These are phyloP conservation scores for Leptinotarsa haldemani DNA, from an alignment of 2,888 invertebrate genomes.

Conservation along the genomic window DNA sequence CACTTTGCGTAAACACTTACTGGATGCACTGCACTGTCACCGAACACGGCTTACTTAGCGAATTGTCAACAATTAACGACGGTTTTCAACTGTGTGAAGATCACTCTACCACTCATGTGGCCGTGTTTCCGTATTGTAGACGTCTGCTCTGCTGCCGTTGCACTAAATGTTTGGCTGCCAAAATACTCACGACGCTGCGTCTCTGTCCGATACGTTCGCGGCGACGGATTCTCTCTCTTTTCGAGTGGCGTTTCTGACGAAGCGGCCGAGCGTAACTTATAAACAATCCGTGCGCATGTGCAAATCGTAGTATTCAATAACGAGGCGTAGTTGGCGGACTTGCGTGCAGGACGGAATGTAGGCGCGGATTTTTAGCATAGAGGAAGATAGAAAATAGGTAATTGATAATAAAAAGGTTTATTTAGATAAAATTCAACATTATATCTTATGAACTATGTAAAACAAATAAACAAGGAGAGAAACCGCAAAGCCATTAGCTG, in stretches of 20 bases:
- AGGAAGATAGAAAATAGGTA: background rate
- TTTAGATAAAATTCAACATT: too few species aligned
- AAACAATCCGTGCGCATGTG: conserved; percentile 69
- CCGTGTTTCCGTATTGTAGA: conserved; percentile 55
- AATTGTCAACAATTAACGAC: conserved; percentile 20
- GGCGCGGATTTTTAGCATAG: background rate
- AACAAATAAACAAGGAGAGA: too few species aligned
- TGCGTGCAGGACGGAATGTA: conserved; percentile 34
- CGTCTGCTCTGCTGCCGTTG: conserved; percentile 54
- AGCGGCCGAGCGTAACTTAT: conserved; percentile 52
- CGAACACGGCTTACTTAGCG: background rate
- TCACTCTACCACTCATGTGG: conserved; percentile 51
- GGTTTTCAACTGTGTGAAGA: conserved; percentile 28
- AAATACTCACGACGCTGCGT: conserved; percentile 27
- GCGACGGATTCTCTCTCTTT: conserved; percentile 26
- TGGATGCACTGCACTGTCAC: conserved; percentile 11
- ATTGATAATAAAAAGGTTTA: too few species aligned
- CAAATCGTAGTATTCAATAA: conserved; percentile 64
- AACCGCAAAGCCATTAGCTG: too few species aligned
- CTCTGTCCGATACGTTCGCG: conserved; percentile 35
- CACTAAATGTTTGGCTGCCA: conserved; percentile 31
- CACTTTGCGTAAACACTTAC: conserved; percentile 29
- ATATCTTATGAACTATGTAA: too few species aligned
- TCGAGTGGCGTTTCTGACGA: conserved; percentile 30
- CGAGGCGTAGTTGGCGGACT: conserved; percentile 48